Conservation (phyloP, 2,888 invertebrate genomes). For the Drosophila anomalata region DNA sequence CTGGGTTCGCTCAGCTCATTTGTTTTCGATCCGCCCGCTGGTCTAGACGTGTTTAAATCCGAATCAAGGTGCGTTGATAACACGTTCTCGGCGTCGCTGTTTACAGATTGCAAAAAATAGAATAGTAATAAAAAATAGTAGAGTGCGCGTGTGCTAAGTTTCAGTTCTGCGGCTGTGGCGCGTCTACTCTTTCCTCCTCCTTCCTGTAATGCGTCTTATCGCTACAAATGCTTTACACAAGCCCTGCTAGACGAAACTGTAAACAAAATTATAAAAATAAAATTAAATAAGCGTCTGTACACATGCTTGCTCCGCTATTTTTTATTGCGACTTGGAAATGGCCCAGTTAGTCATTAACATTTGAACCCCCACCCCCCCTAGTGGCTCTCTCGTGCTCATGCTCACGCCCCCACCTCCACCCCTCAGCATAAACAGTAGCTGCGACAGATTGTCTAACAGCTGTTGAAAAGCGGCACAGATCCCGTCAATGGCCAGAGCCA, state of each 20-base stretch:
- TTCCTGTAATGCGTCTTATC: slow-evolving; percentile 54
- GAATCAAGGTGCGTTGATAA: slow-evolving; percentile 68
- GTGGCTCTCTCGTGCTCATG: background rate
- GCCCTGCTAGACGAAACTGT: slow-evolving; percentile 62
- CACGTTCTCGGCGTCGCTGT: slow-evolving; percentile 32
- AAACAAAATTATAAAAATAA: slow-evolving; percentile 59
- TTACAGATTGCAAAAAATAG: slow-evolving; percentile 17
- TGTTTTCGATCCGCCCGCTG: slow-evolving; percentile 62
- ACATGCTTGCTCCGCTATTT: slow-evolving; percentile 35
- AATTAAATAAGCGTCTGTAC: slow-evolving; percentile 43
- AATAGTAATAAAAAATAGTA: slow-evolving; percentile 17
- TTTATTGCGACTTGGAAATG: slow-evolving; percentile 67
- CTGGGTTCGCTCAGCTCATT: slow-evolving; percentile 42
- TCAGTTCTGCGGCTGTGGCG: slow-evolving; percentile 7
- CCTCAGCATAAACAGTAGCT: slow-evolving; percentile 9
- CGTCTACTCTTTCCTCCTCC: slow-evolving; percentile 13
- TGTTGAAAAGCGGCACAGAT: slow-evolving; percentile 24
- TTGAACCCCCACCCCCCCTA: slow-evolving; percentile 45
- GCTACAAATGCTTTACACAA: slow-evolving; percentile 35
- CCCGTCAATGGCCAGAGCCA: slow-evolving; percentile 1
- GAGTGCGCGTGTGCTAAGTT: slow-evolving; percentile 52
- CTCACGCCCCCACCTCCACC: background rate
- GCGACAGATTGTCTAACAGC: slow-evolving; percentile 64
- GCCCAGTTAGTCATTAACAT: slow-evolving; percentile 66
- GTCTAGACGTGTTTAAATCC: slow-evolving; percentile 66